Conservation (phyloP, 2,113 vertebrate species). For the Etia nguti region DNA sequence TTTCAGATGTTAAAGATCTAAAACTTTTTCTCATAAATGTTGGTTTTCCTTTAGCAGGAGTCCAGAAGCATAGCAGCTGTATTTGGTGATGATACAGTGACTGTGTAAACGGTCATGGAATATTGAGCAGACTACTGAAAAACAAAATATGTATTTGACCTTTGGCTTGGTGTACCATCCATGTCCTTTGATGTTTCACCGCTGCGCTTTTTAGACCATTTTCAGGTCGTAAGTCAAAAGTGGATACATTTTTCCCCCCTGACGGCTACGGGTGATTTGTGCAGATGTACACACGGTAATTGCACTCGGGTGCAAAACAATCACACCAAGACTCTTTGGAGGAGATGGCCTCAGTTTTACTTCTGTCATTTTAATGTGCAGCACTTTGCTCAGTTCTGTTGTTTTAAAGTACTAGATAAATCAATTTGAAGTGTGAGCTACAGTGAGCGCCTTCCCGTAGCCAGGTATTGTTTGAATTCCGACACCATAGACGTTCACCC, state of each 20-base stretch:
- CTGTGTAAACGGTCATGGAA: background rate
- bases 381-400: background rate
- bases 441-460: background rate
- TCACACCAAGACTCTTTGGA: background rate
- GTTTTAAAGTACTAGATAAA: background rate
- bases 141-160: background rate
- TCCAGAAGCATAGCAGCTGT: background rate
- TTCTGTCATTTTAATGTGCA: background rate
- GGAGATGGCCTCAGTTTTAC: accelerated
- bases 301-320: background rate
- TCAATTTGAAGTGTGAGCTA: background rate
- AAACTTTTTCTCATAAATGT: background rate
- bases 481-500: accelerated
- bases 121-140: background rate
- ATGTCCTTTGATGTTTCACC: background rate
- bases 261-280: background rate
- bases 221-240: background rate
- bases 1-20: background rate
- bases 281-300: background rate
- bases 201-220: background rate
- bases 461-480: background rate
- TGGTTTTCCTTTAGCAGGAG: too few species aligned
- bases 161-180: background rate
- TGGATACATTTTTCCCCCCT: background rate
- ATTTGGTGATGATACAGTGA: background rate